These are phyloP conservation scores for Tyto alba DNA, from an alignment of 2,113 vertebrate species.

Conservation along the genomic window DNA sequence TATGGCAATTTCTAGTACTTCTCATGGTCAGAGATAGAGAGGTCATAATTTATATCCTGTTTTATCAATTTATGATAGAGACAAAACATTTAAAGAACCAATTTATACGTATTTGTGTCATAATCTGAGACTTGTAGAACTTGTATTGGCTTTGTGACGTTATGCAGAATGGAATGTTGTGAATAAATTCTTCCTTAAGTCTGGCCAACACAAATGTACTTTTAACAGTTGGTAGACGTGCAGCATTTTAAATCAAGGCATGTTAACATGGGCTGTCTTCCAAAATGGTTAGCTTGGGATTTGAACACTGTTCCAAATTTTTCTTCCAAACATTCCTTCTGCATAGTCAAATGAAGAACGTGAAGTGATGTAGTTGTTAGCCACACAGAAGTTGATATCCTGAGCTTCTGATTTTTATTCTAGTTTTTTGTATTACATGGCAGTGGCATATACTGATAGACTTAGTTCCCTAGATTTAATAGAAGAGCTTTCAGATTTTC, in stretches of 20 bases:
- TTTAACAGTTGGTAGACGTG: background rate
- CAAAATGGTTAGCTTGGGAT: constrained; percentile 13
- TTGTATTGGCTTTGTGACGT: fast-evolving
- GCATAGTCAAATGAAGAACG: background rate
- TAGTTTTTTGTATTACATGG: background rate
- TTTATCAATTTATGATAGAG: background rate
- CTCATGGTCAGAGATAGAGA: background rate
- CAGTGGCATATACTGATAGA: background rate
- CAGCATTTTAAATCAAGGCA: constrained; percentile 18
- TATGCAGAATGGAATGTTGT: background rate
- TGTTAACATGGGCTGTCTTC: constrained; percentile 25
- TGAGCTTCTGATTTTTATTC: background rate
- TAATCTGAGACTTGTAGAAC: background rate
- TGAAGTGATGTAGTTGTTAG: background rate
- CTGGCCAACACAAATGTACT: constrained; percentile 38
- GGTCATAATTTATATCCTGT: background rate
- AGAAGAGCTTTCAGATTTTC: background rate
- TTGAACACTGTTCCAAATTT: background rate
- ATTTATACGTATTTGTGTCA: background rate
- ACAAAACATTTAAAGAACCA: background rate
- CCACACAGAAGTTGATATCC: background rate
- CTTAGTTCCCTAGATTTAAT: background rate
- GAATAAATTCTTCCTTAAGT: constrained; percentile 25
- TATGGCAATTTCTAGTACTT: background rate
- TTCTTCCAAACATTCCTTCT: constrained; percentile 1